Conservation (phyloP, 1,140 invertebrate species). For the Calephelis virginiensis region DNA sequence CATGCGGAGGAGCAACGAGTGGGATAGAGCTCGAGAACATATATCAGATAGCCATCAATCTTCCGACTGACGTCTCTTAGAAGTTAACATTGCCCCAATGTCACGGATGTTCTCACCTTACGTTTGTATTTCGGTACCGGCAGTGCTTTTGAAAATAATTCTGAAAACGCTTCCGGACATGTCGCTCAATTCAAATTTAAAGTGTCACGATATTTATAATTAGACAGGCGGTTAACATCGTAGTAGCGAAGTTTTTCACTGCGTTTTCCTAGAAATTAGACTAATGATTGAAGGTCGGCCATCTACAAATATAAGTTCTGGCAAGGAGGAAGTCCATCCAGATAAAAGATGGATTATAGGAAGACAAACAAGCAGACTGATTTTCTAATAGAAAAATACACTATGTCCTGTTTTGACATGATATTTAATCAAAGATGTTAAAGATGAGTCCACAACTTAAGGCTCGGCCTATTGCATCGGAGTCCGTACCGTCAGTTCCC, state of each 20-base stretch:
- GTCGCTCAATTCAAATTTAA: conserved; percentile 7
- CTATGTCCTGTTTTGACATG: too few relatives aligned
- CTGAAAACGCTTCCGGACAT: conserved; percentile 4
- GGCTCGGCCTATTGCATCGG: too few relatives aligned
- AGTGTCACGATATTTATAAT: conserved; percentile 8
- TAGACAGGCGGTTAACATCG: not conserved
- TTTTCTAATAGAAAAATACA: too few relatives aligned
- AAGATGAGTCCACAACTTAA: too few relatives aligned
- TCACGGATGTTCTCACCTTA: conserved; percentile 15
- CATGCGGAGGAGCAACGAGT: not conserved
- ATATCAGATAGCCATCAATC: conserved; percentile 15
- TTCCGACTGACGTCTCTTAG: not conserved
- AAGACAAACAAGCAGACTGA: too few relatives aligned
- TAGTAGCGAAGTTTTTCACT: not conserved
- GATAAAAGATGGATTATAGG: too few relatives aligned
- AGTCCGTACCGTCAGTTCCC: too few relatives aligned
- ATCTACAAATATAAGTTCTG: too few relatives aligned
- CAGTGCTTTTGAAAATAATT: not conserved
- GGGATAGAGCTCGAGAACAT: not conserved
- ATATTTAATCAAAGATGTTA: too few relatives aligned
- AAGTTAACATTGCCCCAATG: conserved; percentile 16
- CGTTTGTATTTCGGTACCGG: not conserved
- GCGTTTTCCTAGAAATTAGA: not conserved
- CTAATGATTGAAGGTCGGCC: not conserved
- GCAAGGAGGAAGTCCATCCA: too few relatives aligned